Conservation (phyloP, 2,113 vertebrate species). For the Fukomys damarensis region DNA sequence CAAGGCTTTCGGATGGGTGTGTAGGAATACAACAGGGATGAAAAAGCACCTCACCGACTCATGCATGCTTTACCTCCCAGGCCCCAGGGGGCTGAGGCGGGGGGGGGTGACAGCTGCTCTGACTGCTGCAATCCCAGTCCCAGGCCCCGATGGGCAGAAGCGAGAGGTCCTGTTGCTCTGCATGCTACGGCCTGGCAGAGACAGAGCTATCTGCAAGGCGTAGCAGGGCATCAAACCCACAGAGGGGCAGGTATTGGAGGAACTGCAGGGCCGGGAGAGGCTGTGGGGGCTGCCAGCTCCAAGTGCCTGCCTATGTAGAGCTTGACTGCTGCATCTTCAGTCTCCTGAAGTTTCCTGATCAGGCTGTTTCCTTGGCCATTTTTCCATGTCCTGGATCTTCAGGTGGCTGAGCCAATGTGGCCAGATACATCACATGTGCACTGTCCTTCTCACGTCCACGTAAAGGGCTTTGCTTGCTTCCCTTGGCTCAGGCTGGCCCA, state of each 20-base stretch:
- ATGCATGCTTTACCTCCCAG: not conserved
- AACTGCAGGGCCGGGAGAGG: not conserved
- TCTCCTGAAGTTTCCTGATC: not conserved
- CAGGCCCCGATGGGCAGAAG: not conserved
- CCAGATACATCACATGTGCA: no score
- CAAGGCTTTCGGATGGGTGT: not conserved
- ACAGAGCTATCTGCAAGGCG: not conserved
- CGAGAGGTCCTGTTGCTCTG: not conserved
- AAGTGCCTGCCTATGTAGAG: not conserved
- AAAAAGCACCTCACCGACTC: not conserved
- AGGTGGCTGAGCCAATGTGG: not conserved
- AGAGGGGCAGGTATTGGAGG: not conserved
- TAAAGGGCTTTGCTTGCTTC: not conserved
- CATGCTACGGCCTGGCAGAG: not conserved
- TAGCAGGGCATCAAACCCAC: not conserved
- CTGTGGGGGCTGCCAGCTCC: fast-evolving
- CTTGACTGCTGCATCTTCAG: fast-evolving
- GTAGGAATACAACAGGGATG: not conserved
- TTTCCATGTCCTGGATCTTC: not conserved
- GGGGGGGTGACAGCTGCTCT: not conserved
- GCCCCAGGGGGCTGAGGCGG: not conserved
- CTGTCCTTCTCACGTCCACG: not conserved
- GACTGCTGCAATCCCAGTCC: not conserved
- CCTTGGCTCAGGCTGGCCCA: not conserved
- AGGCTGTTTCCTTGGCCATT: not conserved